Conservation (phyloP, 1,140 invertebrate species). For the Drosophila erecta region DNA sequence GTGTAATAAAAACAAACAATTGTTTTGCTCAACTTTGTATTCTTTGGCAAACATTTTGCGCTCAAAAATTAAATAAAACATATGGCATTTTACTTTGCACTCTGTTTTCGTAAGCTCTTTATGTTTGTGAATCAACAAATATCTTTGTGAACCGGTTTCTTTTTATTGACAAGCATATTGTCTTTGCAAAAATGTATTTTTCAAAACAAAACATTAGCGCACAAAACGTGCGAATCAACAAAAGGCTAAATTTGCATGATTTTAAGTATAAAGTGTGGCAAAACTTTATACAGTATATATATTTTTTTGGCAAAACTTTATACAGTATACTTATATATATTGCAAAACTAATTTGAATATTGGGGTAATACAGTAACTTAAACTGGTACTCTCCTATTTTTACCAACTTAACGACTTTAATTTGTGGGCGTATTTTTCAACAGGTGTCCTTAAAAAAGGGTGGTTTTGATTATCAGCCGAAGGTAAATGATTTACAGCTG, state of each 20-base stretch:
- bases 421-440: slow-evolving; percentile 5
- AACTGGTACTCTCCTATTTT: too few relatives aligned
- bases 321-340: neutral
- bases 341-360: neutral
- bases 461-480: too few relatives aligned
- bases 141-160: too few relatives aligned
- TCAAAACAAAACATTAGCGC: too few relatives aligned
- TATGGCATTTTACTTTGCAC: neutral
- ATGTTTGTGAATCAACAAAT: neutral
- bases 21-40: neutral
- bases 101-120: neutral
- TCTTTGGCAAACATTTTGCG: neutral
- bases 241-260: neutral
- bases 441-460: slow-evolving; percentile 25
- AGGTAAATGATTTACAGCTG: slow-evolving; percentile 22
- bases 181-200: too few relatives aligned
- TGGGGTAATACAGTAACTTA: too few relatives aligned
- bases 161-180: neutral
- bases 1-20: slow-evolving; percentile 1
- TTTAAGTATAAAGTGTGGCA: too few relatives aligned
- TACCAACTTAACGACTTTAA: neutral
- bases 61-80: neutral
- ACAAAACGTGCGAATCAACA: too few relatives aligned
- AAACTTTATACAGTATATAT: neutral
- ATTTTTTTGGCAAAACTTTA: neutral